Evolutionary conservation across 2,888 invertebrate species (phyloP).

Genomic region (Tridacna crocea): DNA sequence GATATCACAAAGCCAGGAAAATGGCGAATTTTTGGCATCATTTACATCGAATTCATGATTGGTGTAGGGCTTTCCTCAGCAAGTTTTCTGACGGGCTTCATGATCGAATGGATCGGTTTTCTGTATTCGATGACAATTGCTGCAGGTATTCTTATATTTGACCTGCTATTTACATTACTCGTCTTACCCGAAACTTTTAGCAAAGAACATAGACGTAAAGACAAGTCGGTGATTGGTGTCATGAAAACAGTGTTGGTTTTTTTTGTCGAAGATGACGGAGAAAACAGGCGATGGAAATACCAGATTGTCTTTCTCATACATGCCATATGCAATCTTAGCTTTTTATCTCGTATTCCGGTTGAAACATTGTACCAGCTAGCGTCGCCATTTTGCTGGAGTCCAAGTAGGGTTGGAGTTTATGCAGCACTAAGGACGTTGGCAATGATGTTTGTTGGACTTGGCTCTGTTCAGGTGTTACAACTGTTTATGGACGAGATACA

Average conservation of each 20-base stretch:
- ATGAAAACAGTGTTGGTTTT: constrained; percentile 40
- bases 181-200: constrained; percentile 52
- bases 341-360: constrained; percentile 33
- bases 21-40: constrained; percentile 51
- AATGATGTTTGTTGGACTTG: constrained; percentile 51
- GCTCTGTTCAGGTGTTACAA: constrained; percentile 45
- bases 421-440: constrained; percentile 37
- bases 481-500: constrained; percentile 47
- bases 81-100: constrained; percentile 45
- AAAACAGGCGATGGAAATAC: constrained; percentile 54
- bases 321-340: constrained; percentile 45
- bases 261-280: constrained; percentile 44
- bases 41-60: constrained; percentile 51
- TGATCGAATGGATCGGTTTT: constrained; percentile 50
- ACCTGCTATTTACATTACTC: constrained; percentile 34
- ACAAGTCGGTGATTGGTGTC: constrained; percentile 31
- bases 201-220: constrained; percentile 42
- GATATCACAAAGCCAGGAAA: constrained; percentile 61
- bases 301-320: constrained; percentile 44
- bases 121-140: constrained; percentile 35
- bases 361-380: constrained; percentile 61
- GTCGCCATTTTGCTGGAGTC: constrained; percentile 64
- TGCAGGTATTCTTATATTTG: constrained; percentile 41
- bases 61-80: constrained; percentile 47
- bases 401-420: constrained; percentile 58